Conservation (phyloP, 2,888 invertebrate species). For the Acrobeloides nanus region DNA sequence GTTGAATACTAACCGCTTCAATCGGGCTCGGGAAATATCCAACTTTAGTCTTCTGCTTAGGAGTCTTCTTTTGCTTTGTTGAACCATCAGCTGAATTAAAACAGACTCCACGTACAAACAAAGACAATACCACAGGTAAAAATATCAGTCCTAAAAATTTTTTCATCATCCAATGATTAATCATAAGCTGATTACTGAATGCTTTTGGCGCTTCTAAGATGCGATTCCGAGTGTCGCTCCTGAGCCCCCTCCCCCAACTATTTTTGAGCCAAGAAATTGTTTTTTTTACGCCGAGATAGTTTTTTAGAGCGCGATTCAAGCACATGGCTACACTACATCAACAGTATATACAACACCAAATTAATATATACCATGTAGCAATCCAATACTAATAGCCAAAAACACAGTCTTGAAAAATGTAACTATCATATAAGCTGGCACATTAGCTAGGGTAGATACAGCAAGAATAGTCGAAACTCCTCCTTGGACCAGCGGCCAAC, state of each 20-base stretch:
- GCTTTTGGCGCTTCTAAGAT: too few species aligned
- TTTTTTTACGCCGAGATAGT: too few species aligned
- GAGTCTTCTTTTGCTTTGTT: too few species aligned
- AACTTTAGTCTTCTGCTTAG: too few species aligned
- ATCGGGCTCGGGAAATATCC: too few species aligned
- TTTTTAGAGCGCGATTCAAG: too few species aligned
- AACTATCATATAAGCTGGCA: conserved; percentile 85
- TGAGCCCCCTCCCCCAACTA: too few species aligned
- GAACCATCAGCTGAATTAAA: background rate
- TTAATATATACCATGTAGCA: conserved; percentile 73
- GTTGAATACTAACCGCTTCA: too few species aligned
- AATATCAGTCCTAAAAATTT: conserved; percentile 59
- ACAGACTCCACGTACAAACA: conserved; percentile 49
- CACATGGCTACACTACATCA: conserved; percentile 81
- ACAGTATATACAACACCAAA: conserved; percentile 52
- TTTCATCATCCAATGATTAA: too few species aligned
- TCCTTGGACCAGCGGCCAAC: conserved; percentile 72
- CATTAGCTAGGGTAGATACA: conserved; percentile 73
- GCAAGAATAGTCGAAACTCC: conserved; percentile 83
- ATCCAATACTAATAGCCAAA: conserved; percentile 71
- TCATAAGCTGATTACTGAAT: too few species aligned
- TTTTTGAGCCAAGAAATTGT: too few species aligned
- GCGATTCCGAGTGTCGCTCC: too few species aligned
- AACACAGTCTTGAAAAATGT: conserved; percentile 90
- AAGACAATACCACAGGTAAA: conserved; percentile 63